A percentile compares a stretch with the other conserved stretches of the same genome.
Conservation (phyloP, 2,888 invertebrate genomes). For the Crocallis elinguaria region DNA sequence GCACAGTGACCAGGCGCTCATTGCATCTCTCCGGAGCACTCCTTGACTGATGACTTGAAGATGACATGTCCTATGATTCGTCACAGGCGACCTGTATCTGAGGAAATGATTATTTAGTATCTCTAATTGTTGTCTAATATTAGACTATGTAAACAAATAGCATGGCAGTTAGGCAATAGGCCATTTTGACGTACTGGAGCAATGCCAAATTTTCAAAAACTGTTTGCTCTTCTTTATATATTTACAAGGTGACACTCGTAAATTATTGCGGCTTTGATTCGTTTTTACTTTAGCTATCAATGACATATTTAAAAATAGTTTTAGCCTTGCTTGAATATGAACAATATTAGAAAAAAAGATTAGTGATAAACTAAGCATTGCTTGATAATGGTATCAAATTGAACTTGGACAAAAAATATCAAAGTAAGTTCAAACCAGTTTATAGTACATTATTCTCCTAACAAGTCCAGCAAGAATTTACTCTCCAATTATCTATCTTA, state of each 20-base stretch:
- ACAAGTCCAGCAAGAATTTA: too few relatives aligned
- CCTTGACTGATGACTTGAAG: conserved; percentile 56
- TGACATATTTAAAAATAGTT: conserved; percentile 1
- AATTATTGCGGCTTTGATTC: conserved; percentile 21
- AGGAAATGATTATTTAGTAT: conserved; percentile 49
- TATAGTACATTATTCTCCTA: too few relatives aligned
- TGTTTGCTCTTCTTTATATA: conserved; percentile 30
- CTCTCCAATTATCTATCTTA: too few relatives aligned
- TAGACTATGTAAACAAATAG: conserved; percentile 42
- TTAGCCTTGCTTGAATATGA: neutral
- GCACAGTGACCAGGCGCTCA: conserved; percentile 47
- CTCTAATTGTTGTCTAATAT: conserved; percentile 46
- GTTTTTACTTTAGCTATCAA: conserved; percentile 3
- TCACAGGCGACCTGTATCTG: conserved; percentile 64
- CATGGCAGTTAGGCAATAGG: conserved; percentile 44
- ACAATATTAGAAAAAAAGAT: conserved; percentile 7
- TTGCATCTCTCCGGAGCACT: conserved; percentile 47
- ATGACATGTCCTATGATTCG: conserved; percentile 56
- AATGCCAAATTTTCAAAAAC: conserved; percentile 47
- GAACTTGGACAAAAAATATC: neutral
- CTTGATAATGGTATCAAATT: neutral
- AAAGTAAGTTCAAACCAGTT: conserved; percentile 1
- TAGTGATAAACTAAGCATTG: neutral
- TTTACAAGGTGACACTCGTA: conserved; percentile 30
- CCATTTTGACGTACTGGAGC: conserved; percentile 50